Evolutionary conservation across 1,140 invertebrate genomes (phyloP), one percentile per base, ranked within the genome.

Genomic region (Atta colombica): DNA sequence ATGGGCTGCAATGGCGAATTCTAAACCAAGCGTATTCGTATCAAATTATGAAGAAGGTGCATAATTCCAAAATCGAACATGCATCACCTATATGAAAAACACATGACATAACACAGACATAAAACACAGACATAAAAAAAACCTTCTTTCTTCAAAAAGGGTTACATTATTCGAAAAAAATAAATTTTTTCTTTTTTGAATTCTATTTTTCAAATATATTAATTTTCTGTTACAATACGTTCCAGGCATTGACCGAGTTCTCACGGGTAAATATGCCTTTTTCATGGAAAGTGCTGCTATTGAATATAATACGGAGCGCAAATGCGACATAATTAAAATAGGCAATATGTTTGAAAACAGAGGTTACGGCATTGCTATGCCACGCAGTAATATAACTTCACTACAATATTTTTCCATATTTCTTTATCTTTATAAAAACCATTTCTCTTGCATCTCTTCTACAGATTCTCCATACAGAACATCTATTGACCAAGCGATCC

Each of bases 1-100:
- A 97, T 98, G 97, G 97, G 96, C 97, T 14, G 96, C 97, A 68
- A 99, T 99, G 98, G 96, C 96, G 75, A 96, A 97, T n/a, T 96
- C 97, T 0, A 96, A 97, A 63, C 98, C 98, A 0, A 96, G 96
- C 0, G 98, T 99, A 0, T 99, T 98, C 89, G 97, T 98, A 0
- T 96, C 96, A 39, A 96, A 95, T 28, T 98, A 98, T 87, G 96
- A 97, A 14, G 98, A 99, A 93, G 99, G 99, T 84, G 3, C 4
- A 18, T 4, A 28, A 55, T 60, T n/a, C 1, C 10, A 81, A 63
- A 74, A 18, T 39, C 21, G 2, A 58, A 58, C 8, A 12, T n/a
- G 25, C 8, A n/a, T 7, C 35, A 8, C 7, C 35, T 39, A 8
- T 0, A 1, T 39, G 35, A 39, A 39, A 39, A 39, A 6, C 2